A percentile compares a stretch with the other conserved stretches of the same genome.
Evolutionary conservation across 2,797 vertebrate genomes (phyloP).

Genomic region (Enteromius thamalakanensis): DNA sequence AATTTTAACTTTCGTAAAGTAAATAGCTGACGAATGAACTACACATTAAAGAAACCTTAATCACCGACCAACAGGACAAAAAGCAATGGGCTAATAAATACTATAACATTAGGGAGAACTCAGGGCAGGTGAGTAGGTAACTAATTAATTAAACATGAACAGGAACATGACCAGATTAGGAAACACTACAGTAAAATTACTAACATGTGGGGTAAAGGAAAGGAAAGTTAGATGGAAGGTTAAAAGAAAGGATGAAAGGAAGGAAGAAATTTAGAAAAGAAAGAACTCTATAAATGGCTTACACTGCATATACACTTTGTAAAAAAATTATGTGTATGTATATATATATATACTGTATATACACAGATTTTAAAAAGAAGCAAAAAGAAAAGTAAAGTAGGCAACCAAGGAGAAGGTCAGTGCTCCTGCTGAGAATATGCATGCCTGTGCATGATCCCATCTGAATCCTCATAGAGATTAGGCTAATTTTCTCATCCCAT

Average conservation of each 20-base stretch:
- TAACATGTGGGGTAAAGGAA: neutral
- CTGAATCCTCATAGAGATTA: slow-evolving; percentile 71
- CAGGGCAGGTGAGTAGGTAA: too few relatives aligned
- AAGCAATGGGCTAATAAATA: too few relatives aligned
- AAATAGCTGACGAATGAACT: too few relatives aligned
- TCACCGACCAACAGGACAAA: too few relatives aligned
- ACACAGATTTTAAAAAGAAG: neutral
- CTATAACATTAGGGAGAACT: too few relatives aligned
- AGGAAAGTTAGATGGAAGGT: neutral
- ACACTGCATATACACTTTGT: neutral
- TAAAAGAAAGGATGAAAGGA: neutral
- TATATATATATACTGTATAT: too few relatives aligned
- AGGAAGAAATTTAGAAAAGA: neutral
- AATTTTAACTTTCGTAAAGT: too few relatives aligned
- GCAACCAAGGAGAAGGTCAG: slow-evolving; percentile 48
- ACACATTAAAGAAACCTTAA: too few relatives aligned
- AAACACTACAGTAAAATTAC: neutral
- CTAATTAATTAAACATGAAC: too few relatives aligned
- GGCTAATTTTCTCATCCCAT: slow-evolving; percentile 69
- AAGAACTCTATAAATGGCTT: neutral
- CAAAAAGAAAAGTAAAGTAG: slow-evolving; percentile 16
- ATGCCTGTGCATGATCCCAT: slow-evolving; percentile 72
- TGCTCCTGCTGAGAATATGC: slow-evolving; percentile 67
- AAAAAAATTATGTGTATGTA: too few relatives aligned
- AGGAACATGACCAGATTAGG: too few relatives aligned